These are phyloP conservation scores for Daboia siamensis DNA, from an alignment of 2,113 vertebrate genomes.

Conservation along the genomic window DNA sequence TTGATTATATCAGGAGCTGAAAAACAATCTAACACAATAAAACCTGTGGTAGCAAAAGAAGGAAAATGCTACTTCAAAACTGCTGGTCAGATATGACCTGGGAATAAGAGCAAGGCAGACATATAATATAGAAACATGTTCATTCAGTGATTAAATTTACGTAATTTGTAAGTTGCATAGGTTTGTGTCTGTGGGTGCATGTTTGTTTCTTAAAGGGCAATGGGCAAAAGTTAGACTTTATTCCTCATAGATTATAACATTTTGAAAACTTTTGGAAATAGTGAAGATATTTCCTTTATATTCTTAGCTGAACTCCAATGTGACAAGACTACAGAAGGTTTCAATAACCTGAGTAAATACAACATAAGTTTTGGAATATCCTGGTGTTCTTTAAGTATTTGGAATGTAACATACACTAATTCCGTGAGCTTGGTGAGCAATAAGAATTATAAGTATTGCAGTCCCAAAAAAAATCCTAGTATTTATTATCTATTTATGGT, in stretches of 20 bases:
- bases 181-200: not conserved
- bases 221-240: not conserved
- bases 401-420: not conserved
- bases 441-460: not conserved
- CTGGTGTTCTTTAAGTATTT: not conserved
- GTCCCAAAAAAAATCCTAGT: not conserved
- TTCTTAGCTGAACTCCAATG: not conserved
- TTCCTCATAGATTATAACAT: not conserved
- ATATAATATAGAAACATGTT: not conserved
- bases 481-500: not conserved
- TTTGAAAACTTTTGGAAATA: not conserved
- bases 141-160: not conserved
- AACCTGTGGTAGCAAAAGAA: not conserved
- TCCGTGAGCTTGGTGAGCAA: not conserved
- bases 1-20: not conserved
- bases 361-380: not conserved
- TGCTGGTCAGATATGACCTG: not conserved
- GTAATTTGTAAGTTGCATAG: not conserved
- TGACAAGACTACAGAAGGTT: not conserved
- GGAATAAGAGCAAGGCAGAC: not conserved
- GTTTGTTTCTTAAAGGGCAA: not conserved
- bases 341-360: not conserved
- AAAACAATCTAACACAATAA: not conserved
- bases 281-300: not conserved
- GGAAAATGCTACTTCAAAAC: not conserved